Percentiles rank a stretch among this genome's conserved stretches.
Evolutionary conservation across 2,113 vertebrate genomes (phyloP).

Genomic region (Chaetops frenatus): DNA sequence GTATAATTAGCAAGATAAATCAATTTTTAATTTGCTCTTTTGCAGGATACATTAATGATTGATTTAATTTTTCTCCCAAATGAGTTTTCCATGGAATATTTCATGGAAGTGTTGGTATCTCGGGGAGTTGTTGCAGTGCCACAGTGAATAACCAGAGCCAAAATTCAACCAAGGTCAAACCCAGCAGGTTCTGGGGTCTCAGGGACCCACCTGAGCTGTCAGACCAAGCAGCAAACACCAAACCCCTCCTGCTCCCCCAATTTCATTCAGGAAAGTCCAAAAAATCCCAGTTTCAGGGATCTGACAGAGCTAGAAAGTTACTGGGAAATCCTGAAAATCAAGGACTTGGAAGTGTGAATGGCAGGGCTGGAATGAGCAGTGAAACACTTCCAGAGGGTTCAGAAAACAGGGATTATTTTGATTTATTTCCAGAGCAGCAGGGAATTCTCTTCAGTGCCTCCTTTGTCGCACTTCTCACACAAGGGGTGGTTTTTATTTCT

Average conservation of each 20-base stretch:
- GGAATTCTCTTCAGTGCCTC: background rate
- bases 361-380: background rate
- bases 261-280: background rate
- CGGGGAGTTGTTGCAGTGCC: background rate
- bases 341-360: background rate
- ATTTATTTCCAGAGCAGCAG: conserved; percentile 3
- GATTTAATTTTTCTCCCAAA: background rate
- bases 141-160: accelerated
- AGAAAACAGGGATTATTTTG: background rate
- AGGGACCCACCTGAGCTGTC: background rate
- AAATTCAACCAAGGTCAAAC: background rate
- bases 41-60: background rate
- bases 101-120: too few species aligned
- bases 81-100: background rate
- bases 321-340: background rate
- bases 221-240: background rate
- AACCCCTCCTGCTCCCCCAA: background rate
- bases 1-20: background rate
- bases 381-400: background rate
- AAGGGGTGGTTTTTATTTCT: background rate
- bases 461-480: background rate
- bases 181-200: background rate
- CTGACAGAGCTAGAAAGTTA: background rate
- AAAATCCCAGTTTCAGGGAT: background rate
- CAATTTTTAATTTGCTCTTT: background rate